These are phyloP conservation scores for Limnothrissa miodon DNA, from an alignment of 2,113 vertebrate genomes.

Conservation along the genomic window DNA sequence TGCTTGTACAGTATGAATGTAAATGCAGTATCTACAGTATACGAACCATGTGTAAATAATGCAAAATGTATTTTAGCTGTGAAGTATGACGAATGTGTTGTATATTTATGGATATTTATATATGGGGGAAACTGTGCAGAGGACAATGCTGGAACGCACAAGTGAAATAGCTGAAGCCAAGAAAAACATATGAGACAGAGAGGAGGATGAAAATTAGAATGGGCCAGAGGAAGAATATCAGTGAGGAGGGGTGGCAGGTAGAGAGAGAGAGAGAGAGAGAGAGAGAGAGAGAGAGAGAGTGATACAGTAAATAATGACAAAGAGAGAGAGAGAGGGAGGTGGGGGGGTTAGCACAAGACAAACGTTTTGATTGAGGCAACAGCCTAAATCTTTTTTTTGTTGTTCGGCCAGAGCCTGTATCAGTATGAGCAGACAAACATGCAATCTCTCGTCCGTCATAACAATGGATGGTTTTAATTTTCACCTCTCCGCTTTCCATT, in stretches of 20 bases:
- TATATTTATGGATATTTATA: background rate
- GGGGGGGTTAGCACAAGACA: background rate
- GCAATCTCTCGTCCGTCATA: conserved; percentile 18
- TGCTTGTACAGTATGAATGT: background rate
- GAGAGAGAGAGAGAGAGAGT: conserved; percentile 14
- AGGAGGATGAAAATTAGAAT: background rate
- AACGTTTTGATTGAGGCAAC: conserved; percentile 15
- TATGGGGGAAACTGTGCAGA: background rate
- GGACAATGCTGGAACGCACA: background rate
- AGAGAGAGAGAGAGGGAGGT: background rate
- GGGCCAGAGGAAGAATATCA: background rate
- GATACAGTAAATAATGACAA: background rate
- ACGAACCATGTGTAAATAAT: background rate
- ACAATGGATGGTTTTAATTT: conserved; percentile 29
- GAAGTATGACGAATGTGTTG: background rate
- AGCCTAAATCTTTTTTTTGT: background rate
- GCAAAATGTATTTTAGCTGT: background rate
- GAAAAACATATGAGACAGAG: background rate
- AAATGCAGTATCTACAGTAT: background rate
- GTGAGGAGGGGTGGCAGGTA: background rate
- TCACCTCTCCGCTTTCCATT: conserved; percentile 8
- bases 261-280: conserved; percentile 19
- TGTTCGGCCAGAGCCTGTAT: background rate
- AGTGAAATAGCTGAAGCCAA: background rate
- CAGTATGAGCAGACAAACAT: conserved; percentile 16